Evolutionary conservation across 2,888 invertebrate genomes (phyloP).

Genomic region (Caenorhabditis panamensis): DNA sequence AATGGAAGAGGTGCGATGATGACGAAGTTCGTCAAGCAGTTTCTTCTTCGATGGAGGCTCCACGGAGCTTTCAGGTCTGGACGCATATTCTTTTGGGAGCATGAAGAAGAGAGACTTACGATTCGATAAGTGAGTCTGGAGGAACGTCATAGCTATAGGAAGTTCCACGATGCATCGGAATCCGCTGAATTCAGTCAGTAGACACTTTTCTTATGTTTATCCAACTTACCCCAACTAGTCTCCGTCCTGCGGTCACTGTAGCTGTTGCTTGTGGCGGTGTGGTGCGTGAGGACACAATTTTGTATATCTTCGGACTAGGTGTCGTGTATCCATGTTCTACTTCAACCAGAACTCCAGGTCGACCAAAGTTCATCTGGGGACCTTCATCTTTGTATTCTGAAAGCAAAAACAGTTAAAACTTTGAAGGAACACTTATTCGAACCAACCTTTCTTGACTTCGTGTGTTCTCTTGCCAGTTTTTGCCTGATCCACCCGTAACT

Average conservation of each 20-base stretch:
- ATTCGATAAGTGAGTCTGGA: slow-evolving; percentile 40
- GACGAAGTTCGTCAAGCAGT: slow-evolving; percentile 5
- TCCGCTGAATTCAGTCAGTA: neutral
- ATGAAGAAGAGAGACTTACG: slow-evolving; percentile 27
- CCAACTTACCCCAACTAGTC: slow-evolving; percentile 1
- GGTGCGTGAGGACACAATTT: slow-evolving; percentile 20
- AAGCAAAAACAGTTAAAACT: neutral
- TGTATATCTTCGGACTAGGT: slow-evolving; percentile 40
- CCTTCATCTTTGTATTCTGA: slow-evolving; percentile 10
- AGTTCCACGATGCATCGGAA: neutral
- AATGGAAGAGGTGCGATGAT: neutral
- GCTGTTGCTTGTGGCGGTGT: slow-evolving; percentile 23
- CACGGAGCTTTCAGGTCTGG: slow-evolving; percentile 8
- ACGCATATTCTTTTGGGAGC: neutral
- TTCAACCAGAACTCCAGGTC: slow-evolving; percentile 25
- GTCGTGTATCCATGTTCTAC: slow-evolving; percentile 19
- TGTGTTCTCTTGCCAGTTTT: neutral
- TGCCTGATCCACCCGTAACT: slow-evolving; percentile 19
- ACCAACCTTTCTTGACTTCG: slow-evolving; percentile 33
- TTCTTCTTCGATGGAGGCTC: slow-evolving; percentile 49
- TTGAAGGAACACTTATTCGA: neutral
- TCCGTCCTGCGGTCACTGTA: slow-evolving; percentile 5
- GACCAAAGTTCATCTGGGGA: neutral
- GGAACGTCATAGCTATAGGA: slow-evolving; percentile 33
- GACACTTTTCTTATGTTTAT: slow-evolving; percentile 3